Base-by-base conservation (phyloP, 2,888 invertebrate species). In the Lottia scabra region DNA sequence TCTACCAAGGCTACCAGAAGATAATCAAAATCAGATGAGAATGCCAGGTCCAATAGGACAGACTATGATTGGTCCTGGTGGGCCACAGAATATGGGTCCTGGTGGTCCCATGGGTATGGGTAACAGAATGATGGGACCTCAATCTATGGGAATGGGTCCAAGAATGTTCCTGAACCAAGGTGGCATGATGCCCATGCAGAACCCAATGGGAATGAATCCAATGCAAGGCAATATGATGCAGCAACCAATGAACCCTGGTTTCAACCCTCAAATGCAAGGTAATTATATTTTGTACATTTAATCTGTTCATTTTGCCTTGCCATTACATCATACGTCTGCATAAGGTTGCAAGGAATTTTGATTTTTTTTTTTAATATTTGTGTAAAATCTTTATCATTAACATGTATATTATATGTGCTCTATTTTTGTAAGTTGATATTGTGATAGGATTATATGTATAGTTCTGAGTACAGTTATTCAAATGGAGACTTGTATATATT, bases 191-290 rank as follows among this genome's bases (percentile, higher is more conserved):
- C 44, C 66, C 62, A 44, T 44, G 66, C 71, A 65, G 66, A 48
- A 65, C 65, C 64, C 48, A 64, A 64, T 66, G 66, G 66, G 71
- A 15, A 66, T 66, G 66, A 62, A 66, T 65, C 19, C 66, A 26
- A 71, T 71, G 71, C 38, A 38, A 38, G 38, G 38, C 38, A 38
- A 38, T 38, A 38, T 2, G 38, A 38, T 38, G 38, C 38, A 38
- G 10, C 38, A 38, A 38, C 38, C 38, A 38, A 38, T 38, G 38
- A 38, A 38, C 38, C 8, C 38, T 5, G 38, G 38, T 6, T 38
- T 38, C 38, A 38, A 38, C 38, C 38, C 38, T 38, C 38, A 38
- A 38, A 38, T 38, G 38, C 38, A 38, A 38, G 38, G 38, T 38
- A 38, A 38, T 38, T 6, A 38, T 38, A 38, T 8, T 38, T 38